Percentiles rank a stretch among this genome's conserved stretches.
Evolutionary conservation across 2,888 invertebrate genomes (phyloP).

Genomic region (Macaria notata): DNA sequence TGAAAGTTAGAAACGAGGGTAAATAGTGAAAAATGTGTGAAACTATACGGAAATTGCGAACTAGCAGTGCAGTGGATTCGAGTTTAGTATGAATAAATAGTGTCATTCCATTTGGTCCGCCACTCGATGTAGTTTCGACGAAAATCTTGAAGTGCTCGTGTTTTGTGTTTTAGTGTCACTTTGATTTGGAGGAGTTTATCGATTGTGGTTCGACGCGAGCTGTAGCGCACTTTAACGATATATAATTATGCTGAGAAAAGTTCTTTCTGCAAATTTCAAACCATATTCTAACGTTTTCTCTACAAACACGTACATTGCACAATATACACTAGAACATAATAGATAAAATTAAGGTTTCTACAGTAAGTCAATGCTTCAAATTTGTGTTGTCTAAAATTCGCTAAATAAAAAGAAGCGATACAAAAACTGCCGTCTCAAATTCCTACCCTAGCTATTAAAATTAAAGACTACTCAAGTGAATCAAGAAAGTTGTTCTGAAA

Average conservation of each 20-base stretch:
- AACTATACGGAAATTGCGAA: too few species aligned
- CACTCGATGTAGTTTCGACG: slow-evolving; percentile 13
- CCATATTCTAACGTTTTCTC: too few species aligned
- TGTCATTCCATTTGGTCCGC: slow-evolving; percentile 15
- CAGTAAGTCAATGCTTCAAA: too few species aligned
- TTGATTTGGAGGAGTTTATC: slow-evolving; percentile 19
- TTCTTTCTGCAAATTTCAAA: too few species aligned
- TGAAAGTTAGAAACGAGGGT: too few species aligned
- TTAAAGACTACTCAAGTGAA: slow-evolving; percentile 33
- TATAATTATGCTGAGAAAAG: too few species aligned
- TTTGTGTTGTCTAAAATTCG: too few species aligned
- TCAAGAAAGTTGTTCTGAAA: slow-evolving; percentile 17
- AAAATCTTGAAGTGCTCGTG: slow-evolving; percentile 21
- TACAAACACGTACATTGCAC: too few species aligned
- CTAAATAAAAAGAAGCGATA: too few species aligned
- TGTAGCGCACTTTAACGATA: background rate
- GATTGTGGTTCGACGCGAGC: slow-evolving; percentile 9
- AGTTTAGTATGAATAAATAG: slow-evolving; percentile 10
- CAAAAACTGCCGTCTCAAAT: background rate
- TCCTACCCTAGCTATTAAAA: slow-evolving; percentile 13
- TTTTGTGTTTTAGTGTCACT: slow-evolving; percentile 24
- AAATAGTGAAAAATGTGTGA: too few species aligned
- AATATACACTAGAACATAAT: too few species aligned
- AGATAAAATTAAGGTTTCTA: too few species aligned
- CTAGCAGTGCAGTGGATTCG: slow-evolving; percentile 10